A percentile compares a stretch with the other conserved stretches of the same genome.
Conservation (phyloP, 2,888 invertebrate genomes). For the Hirtodrosophila duncani region DNA sequence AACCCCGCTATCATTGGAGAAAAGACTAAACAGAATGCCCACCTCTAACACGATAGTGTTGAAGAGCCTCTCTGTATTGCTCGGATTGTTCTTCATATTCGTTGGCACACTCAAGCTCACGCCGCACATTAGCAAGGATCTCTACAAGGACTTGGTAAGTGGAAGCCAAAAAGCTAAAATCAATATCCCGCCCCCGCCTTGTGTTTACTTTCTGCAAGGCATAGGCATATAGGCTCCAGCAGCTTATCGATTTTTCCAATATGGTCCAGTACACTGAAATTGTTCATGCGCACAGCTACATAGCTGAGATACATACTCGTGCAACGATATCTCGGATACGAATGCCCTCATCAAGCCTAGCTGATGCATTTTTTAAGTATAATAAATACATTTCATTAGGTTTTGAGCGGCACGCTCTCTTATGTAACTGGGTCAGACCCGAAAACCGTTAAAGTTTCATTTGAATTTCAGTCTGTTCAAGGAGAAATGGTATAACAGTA, state of each 20-base stretch:
- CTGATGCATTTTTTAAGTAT: no score
- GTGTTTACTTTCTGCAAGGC: conserved; percentile 15
- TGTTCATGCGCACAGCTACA: no score
- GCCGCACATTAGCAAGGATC: conserved; percentile 93
- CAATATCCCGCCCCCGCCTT: conserved; percentile 11
- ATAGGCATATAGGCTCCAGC: conserved; percentile 3
- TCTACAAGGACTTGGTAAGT: conserved; percentile 97
- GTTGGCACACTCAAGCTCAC: conserved; percentile 95
- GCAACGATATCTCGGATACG: no score
- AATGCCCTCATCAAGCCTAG: no score
- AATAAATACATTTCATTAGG: background rate
- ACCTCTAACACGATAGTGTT: conserved; percentile 86
- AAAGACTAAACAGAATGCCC: conserved; percentile 67
- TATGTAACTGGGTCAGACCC: conserved; percentile 12
- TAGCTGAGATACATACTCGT: no score
- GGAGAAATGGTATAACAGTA: no score
- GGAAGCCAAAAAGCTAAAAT: conserved; percentile 8
- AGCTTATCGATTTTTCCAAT: conserved; percentile 47
- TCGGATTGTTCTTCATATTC: conserved; percentile 96
- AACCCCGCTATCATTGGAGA: conserved; percentile 16
- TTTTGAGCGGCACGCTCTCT: conserved; percentile 1
- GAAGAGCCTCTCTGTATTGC: conserved; percentile 91
- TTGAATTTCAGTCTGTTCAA: no score
- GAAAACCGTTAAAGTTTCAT: background rate
- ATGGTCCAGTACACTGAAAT: no score